Evolutionary conservation across 2,113 vertebrate species (phyloP), one percentile per base, ranked within the genome.

Genomic region (Dasyornis broadbenti): DNA sequence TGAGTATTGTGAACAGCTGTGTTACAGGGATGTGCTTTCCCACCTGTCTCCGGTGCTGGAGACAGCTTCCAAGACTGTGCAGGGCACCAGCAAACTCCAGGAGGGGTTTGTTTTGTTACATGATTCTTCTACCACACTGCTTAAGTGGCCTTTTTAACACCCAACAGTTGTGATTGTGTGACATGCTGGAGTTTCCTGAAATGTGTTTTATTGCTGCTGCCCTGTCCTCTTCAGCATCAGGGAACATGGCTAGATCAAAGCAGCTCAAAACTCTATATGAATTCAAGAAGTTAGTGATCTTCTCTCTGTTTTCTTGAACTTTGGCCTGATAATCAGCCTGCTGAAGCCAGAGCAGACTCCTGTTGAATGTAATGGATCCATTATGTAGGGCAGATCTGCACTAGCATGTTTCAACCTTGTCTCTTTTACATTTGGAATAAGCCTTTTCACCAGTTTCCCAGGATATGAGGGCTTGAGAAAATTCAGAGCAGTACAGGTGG

Each of bases 391-490:
- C 90, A 47, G 64, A 53, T 86, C 77, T 92, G 56, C 54, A 49
- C 18, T 59, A 54, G 44, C 35, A 4, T 47, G 39, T 75, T 85
- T 71, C 71, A 68, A 11, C 52, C 14, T 77, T 47, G 5, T 42
- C 33, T 59, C 61, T 56, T 13, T 57, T 45, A 35, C 56, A 23
- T 70, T 75, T 40, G 15, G 57, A 94, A 76, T 31, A 40, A 78
- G 5, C 5, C 40, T 86, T 82, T 73, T 57, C 52, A 24, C 37
- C 26, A 21, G 9, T 84, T 89, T 81, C 73, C 45, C 44, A 63
- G 78, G 64, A 44, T 86, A 11, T 75, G n/a, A 78, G 56, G 28
- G 44, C 78, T 85, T 94, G 82, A 75, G 81, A 59, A 86, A 71
- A 88, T n/a, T 21, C 4, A 2, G 63, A 75, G 60, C 31, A 24